A percentile compares a stretch with the other conserved stretches of the same genome.
phyloP scores from a whole-genome alignment of 2,113 vertebrate species.

The Cyprinodon tularosa region DNA sequence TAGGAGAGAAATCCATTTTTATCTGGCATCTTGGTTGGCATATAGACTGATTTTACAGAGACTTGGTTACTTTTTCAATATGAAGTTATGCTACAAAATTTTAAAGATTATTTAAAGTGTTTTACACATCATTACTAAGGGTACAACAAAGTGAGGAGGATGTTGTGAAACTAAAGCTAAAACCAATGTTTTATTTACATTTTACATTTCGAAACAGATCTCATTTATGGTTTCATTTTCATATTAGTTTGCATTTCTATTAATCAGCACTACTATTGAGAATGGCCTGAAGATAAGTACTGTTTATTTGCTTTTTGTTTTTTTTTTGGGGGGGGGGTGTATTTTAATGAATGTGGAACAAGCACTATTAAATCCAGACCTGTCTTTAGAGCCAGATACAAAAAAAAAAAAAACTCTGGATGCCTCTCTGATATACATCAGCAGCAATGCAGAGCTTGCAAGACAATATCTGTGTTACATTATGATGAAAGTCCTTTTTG shows the following conservation, averaged over 20 bases:
- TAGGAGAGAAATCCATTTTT: too few relatives aligned
- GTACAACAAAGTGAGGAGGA: too few relatives aligned
- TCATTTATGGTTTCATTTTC: background rate
- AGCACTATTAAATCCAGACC: slow-evolving; percentile 66
- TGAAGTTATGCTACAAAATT: too few relatives aligned
- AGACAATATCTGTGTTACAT: slow-evolving; percentile 24
- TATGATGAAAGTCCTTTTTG: slow-evolving; percentile 11
- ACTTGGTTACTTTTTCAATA: too few relatives aligned
- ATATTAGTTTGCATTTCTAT: background rate
- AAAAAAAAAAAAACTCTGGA: slow-evolving; percentile 38
- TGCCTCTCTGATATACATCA: slow-evolving; percentile 66
- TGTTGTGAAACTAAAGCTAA: background rate
- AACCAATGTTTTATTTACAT: background rate
- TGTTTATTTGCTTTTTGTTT: slow-evolving; percentile 25
- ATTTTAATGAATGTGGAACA: slow-evolving; percentile 66
- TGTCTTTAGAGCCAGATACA: slow-evolving; percentile 52
- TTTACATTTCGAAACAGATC: background rate
- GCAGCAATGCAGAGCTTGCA: slow-evolving; percentile 36
- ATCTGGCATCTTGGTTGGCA: too few relatives aligned
- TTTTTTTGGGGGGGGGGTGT: slow-evolving; percentile 44
- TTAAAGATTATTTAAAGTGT: too few relatives aligned
- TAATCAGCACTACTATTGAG: background rate
- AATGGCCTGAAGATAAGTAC: slow-evolving; percentile 10
- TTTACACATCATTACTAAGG: too few relatives aligned
- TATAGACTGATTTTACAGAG: too few relatives aligned